These are phyloP conservation scores for Cheirogaleus major DNA, from an alignment of 2,797 vertebrate genomes.

Conservation along the genomic window DNA sequence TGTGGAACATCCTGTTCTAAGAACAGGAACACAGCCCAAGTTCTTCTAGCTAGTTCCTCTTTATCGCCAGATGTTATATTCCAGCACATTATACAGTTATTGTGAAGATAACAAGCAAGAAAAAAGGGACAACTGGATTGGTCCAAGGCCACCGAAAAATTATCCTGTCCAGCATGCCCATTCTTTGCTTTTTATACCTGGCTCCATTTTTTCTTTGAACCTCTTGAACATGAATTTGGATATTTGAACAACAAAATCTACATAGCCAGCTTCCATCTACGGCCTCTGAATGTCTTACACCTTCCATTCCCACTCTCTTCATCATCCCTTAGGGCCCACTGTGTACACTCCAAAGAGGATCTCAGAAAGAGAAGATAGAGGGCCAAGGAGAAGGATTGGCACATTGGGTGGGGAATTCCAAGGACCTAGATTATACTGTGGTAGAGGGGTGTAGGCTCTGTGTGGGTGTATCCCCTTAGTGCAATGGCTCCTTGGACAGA, in stretches of 20 bases:
- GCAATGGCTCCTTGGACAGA: rapidly evolving
- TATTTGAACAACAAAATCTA: background rate
- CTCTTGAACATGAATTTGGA: background rate
- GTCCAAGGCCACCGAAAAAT: background rate
- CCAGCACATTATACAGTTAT: background rate
- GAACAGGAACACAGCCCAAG: background rate
- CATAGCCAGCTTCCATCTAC: background rate
- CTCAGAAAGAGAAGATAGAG: background rate
- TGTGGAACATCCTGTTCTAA: background rate
- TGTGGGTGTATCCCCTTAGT: background rate
- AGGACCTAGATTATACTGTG: background rate
- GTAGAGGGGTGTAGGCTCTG: background rate
- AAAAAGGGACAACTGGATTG: background rate
- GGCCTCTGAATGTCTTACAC: background rate
- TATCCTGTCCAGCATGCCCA: rapidly evolving
- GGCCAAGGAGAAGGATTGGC: background rate
- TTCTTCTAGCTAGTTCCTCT: background rate
- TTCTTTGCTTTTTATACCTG: background rate
- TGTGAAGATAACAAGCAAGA: too few relatives aligned
- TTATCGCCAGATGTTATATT: background rate
- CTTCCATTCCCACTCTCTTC: background rate
- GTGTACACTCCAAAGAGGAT: background rate
- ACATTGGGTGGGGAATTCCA: background rate
- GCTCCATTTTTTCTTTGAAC: background rate
- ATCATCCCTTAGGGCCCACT: background rate